A percentile compares a stretch with the other conserved stretches of the same genome.
These are phyloP conservation scores for Cactoblastis cactorum DNA, from an alignment of 2,888 invertebrate species.

Conservation along the genomic window DNA sequence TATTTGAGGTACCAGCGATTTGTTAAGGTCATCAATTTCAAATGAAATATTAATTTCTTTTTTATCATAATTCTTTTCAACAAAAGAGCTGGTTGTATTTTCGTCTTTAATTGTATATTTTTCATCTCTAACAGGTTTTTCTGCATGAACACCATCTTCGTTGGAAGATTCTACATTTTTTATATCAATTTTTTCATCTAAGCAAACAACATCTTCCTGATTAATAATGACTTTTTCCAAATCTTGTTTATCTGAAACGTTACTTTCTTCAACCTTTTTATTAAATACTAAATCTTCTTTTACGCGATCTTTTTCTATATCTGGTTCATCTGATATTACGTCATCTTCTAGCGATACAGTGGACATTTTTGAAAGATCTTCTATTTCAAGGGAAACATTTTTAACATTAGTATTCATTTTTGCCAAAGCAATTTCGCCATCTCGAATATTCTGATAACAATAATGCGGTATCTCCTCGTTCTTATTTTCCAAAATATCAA, in stretches of 20 bases:
- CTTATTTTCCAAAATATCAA: neutral
- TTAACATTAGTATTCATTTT: neutral
- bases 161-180: neutral
- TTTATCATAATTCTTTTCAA: too few relatives aligned
- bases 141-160: neutral
- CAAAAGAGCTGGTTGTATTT: too few relatives aligned
- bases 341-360: neutral
- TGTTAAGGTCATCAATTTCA: conserved; percentile 39
- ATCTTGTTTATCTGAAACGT: neutral
- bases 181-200: neutral
- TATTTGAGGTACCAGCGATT: conserved; percentile 48
- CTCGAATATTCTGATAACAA: conserved; percentile 44
- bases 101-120: too few relatives aligned
- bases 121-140: neutral
- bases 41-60: conserved; percentile 27
- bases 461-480: conserved; percentile 30
- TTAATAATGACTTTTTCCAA: neutral
- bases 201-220: too few relatives aligned
- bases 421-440: conserved; percentile 38
- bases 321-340: neutral
- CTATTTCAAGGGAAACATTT: neutral
- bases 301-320: neutral
- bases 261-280: neutral
- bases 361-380: neutral
- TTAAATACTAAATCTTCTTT: neutral